These are phyloP conservation scores for Gila robusta DNA, from an alignment of 2,797 vertebrate species.

Conservation along the genomic window DNA sequence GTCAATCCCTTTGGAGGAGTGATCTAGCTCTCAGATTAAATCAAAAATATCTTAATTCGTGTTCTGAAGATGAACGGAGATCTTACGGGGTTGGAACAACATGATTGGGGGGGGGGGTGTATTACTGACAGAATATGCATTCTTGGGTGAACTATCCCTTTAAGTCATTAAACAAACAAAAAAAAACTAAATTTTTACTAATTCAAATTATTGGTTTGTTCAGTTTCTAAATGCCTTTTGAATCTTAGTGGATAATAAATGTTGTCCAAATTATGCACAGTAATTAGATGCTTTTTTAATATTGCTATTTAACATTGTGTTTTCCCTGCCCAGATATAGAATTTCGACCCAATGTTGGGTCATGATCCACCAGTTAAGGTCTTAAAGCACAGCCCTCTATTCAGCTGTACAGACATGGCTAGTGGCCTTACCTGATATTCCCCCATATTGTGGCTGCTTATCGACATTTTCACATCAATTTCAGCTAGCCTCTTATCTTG, in stretches of 20 bases:
- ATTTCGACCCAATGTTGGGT: not conserved
- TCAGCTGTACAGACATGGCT: conserved; percentile 56
- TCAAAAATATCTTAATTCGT: too few species aligned
- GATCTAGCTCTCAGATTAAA: too few species aligned
- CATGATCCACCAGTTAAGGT: not conserved
- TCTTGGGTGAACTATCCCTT: too few species aligned
- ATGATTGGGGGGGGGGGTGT: too few species aligned
- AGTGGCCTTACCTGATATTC: conserved; percentile 57
- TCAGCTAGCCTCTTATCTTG: conserved; percentile 75
- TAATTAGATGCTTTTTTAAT: not conserved
- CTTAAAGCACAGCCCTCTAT: conserved; percentile 19
- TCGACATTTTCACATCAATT: conserved; percentile 80
- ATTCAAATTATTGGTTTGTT: not conserved
- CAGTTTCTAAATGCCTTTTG: not conserved
- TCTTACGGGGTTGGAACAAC: too few species aligned
- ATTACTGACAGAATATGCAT: too few species aligned
- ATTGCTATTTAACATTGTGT: not conserved
- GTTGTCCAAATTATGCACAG: not conserved
- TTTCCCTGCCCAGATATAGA: not conserved
- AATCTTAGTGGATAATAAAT: not conserved
- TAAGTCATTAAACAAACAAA: not conserved
- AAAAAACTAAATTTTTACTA: not conserved
- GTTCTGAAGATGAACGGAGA: too few species aligned
- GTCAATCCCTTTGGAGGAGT: too few species aligned
- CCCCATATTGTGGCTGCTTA: conserved; percentile 56